phyloP scores from a whole-genome alignment of 2,113 vertebrate genomes.

The Jaculus jaculus region DNA sequence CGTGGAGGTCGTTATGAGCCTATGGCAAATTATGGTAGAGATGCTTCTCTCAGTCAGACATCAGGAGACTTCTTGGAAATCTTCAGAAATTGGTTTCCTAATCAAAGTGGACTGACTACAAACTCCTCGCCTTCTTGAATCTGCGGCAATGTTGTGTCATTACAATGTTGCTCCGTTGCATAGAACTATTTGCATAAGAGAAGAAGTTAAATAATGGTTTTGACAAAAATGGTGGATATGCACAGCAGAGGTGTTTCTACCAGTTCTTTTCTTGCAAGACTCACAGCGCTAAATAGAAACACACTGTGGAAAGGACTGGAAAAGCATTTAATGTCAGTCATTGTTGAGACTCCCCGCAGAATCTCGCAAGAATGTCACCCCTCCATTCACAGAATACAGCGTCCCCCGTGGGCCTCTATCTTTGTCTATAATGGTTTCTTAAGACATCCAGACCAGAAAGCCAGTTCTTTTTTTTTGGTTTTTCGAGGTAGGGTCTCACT shows the following conservation, averaged over 20 bases:
- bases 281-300: not conserved
- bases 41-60: not conserved
- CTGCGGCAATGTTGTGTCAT: not conserved
- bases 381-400: not conserved
- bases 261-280: not conserved
- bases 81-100: not conserved
- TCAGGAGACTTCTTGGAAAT: not conserved
- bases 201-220: not conserved
- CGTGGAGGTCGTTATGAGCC: not conserved
- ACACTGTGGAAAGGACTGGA: not conserved
- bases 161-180: not conserved
- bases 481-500: too few species aligned
- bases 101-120: not conserved
- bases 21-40: not conserved
- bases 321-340: not conserved
- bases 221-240: not conserved
- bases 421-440: not conserved
- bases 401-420: accelerated
- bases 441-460: not conserved
- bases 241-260: not conserved
- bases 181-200: not conserved
- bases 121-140: not conserved
- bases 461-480: too few species aligned
- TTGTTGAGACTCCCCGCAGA: not conserved
- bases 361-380: not conserved